A percentile compares a stretch with the other conserved stretches of the same genome.
phyloP scores from a whole-genome alignment of 2,888 invertebrate species.

The Selenia dentaria region DNA sequence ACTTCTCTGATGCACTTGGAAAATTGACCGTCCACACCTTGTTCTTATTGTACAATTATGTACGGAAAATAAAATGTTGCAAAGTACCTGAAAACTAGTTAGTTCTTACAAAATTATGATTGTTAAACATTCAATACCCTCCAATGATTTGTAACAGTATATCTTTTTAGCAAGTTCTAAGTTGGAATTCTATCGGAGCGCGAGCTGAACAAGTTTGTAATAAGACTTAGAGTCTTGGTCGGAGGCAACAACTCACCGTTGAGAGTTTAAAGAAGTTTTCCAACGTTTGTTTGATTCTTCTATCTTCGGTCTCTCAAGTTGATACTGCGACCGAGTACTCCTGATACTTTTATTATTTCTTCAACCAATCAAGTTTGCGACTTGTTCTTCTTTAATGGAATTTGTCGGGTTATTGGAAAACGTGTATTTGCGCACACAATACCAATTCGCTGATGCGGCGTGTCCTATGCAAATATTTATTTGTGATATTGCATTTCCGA shows the following conservation, averaged over 20 bases:
- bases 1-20: conserved; percentile 27
- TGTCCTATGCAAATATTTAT: conserved; percentile 36
- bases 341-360: conserved; percentile 75
- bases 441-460: conserved; percentile 31
- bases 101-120: too few relatives aligned
- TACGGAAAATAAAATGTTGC: too few relatives aligned
- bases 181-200: conserved; percentile 47
- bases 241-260: conserved; percentile 47
- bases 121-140: background rate
- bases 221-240: conserved; percentile 65
- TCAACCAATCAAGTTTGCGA: conserved; percentile 51
- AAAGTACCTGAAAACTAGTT: too few relatives aligned
- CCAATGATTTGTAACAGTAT: conserved; percentile 35
- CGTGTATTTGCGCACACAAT: conserved; percentile 30
- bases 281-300: conserved; percentile 70
- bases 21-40: conserved; percentile 19
- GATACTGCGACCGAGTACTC: conserved; percentile 58
- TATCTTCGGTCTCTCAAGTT: conserved; percentile 41
- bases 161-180: conserved; percentile 57
- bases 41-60: background rate
- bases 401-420: conserved; percentile 48
- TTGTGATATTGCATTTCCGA: conserved; percentile 38
- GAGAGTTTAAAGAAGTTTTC: conserved; percentile 62
- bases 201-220: conserved; percentile 62
- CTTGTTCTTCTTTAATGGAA: conserved; percentile 43